Percentiles rank a stretch among this genome's conserved stretches.
These are phyloP conservation scores for Lordiphosa clarofinis DNA, from an alignment of 1,140 invertebrate genomes.

Conservation along the genomic window DNA sequence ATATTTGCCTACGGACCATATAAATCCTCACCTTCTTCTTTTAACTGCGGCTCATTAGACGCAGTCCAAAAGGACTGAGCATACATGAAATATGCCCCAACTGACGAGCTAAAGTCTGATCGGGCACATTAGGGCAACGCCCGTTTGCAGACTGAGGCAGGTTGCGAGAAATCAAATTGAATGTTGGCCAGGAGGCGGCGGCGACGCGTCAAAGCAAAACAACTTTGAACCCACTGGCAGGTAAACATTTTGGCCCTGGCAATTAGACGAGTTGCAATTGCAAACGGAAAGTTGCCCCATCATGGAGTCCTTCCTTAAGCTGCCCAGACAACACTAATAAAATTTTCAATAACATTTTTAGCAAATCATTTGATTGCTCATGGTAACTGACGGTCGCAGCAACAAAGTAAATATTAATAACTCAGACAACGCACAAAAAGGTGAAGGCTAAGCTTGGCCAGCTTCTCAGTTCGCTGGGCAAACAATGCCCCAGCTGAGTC, in stretches of 20 bases:
- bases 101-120: constrained; percentile 3
- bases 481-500: constrained; percentile 27
- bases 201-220: constrained; percentile 42
- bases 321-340: constrained; percentile 47
- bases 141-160: constrained; percentile 20
- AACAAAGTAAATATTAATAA: constrained; percentile 75
- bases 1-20: constrained; percentile 45
- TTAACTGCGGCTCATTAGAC: constrained; percentile 28
- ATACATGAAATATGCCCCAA: constrained; percentile 33
- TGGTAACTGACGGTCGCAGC: constrained; percentile 45
- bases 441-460: constrained; percentile 56
- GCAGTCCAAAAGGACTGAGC: constrained; percentile 13
- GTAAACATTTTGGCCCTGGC: constrained; percentile 3
- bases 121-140: constrained; percentile 36
- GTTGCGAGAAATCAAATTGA: constrained; percentile 42
- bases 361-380: constrained; percentile 64
- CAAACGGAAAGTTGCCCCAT: constrained; percentile 23
- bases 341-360: constrained; percentile 70
- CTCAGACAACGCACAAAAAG: constrained; percentile 54
- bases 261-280: neutral
- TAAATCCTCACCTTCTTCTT: constrained; percentile 27
- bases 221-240: neutral
- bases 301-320: constrained; percentile 7
- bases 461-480: constrained; percentile 30
- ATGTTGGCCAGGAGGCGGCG: constrained; percentile 30